Percentiles rank a stretch among this genome's conserved stretches.
These are phyloP conservation scores for Philereme vetulata DNA, from an alignment of 2,888 invertebrate genomes.

Conservation along the genomic window DNA sequence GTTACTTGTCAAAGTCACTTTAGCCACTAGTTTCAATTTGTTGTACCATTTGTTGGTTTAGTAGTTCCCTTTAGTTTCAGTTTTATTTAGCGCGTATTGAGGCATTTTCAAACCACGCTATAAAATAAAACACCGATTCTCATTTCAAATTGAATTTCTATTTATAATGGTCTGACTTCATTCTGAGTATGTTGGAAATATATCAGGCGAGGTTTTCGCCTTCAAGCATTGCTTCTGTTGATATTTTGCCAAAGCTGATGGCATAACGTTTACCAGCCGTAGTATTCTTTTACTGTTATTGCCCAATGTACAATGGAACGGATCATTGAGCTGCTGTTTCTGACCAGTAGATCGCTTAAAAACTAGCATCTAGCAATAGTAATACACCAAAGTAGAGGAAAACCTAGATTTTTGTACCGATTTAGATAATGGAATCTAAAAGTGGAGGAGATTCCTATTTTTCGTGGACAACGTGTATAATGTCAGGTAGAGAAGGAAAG, in stretches of 20 bases:
- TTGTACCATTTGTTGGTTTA: conserved; percentile 36
- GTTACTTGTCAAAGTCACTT: conserved; percentile 14
- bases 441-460: neutral
- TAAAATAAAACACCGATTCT: conserved; percentile 59
- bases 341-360: neutral
- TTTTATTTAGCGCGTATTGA: conserved; percentile 50
- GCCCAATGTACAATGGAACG: conserved; percentile 7
- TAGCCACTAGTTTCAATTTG: conserved; percentile 33
- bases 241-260: conserved; percentile 54
- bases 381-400: too few species aligned
- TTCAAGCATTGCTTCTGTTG: conserved; percentile 49
- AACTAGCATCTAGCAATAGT: too few species aligned
- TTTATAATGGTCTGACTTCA: conserved; percentile 74
- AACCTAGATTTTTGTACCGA: too few species aligned
- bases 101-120: conserved; percentile 54
- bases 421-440: too few species aligned
- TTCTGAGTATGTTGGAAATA: conserved; percentile 46
- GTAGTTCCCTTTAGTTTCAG: conserved; percentile 41
- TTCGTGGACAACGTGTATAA: conserved; percentile 7
- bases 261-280: conserved; percentile 33
- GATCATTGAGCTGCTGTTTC: neutral
- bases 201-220: conserved; percentile 49
- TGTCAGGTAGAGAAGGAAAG: conserved; percentile 35
- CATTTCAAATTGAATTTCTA: conserved; percentile 63
- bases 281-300: conserved; percentile 17